Evolutionary conservation across 2,888 invertebrate genomes (phyloP).

Genomic region (Cataglyphis altisquamis): DNA sequence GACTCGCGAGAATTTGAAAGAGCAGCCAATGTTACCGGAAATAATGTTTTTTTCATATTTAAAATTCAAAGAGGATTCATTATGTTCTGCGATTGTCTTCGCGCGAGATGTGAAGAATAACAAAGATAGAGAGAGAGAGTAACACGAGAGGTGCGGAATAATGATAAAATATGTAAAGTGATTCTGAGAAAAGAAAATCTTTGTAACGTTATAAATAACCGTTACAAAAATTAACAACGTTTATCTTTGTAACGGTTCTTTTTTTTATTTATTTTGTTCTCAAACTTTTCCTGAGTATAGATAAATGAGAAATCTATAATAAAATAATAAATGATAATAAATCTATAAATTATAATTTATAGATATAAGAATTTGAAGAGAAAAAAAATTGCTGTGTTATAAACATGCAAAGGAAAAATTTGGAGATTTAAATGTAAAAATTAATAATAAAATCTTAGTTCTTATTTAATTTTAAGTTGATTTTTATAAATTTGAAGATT

Average conservation of each 20-base stretch:
- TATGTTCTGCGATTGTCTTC: not conserved
- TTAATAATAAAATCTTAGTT: not conserved
- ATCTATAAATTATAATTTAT: too few relatives aligned
- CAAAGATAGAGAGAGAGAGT: not conserved
- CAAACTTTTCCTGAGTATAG: not conserved
- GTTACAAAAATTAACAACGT: too few relatives aligned
- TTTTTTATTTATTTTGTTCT: not conserved
- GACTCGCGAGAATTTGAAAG: constrained; percentile 28
- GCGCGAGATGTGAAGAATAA: not conserved
- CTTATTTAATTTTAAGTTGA: not conserved
- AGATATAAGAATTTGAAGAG: too few relatives aligned
- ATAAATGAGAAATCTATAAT: not conserved
- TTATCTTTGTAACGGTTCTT: not conserved
- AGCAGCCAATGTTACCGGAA: constrained; percentile 7
- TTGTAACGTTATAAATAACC: not conserved
- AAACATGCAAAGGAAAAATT: not conserved
- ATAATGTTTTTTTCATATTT: not conserved
- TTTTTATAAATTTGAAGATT: not conserved
- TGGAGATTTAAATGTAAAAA: not conserved
- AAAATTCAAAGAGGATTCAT: not conserved
- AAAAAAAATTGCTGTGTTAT: too few relatives aligned
- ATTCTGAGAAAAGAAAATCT: not conserved
- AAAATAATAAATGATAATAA: too few relatives aligned
- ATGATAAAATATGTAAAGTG: not conserved
- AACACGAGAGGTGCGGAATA: not conserved